phyloP scores from a whole-genome alignment of 1,140 invertebrate genomes.

The Apis dorsata region DNA sequence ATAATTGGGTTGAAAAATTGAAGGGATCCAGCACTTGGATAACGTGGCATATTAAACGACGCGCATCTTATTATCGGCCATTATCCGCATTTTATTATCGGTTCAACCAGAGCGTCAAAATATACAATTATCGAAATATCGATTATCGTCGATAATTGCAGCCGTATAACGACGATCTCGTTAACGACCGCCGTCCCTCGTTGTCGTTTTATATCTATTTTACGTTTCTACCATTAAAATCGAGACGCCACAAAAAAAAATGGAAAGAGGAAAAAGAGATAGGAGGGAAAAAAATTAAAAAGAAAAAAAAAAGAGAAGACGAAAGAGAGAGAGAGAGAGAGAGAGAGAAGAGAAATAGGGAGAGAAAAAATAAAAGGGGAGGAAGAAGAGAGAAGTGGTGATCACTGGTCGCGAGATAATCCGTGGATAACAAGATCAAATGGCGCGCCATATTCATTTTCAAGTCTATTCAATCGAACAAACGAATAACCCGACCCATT shows the following conservation, averaged over 20 bases:
- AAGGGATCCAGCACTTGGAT: background rate
- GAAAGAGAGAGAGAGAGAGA: no score
- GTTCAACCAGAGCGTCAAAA: conserved; percentile 31
- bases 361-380: background rate
- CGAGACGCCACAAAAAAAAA: conserved; percentile 3
- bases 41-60: background rate
- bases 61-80: conserved; percentile 26
- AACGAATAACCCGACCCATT: conserved; percentile 24
- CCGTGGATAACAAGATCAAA: conserved; percentile 37
- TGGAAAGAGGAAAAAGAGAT: no score
- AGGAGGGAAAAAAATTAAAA: background rate
- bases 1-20: conserved; percentile 23
- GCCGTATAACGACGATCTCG: conserved; percentile 66
- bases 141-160: conserved; percentile 68
- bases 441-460: conserved; percentile 30
- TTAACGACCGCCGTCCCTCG: conserved; percentile 60
- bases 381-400: background rate
- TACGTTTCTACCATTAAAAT: conserved; percentile 65
- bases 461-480: conserved; percentile 7
- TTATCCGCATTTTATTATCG: conserved; percentile 34
- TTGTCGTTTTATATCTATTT: conserved; percentile 51
- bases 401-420: conserved; percentile 24
- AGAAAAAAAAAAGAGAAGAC: background rate
- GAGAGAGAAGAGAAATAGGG: background rate
- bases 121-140: conserved; percentile 52